Percentiles rank a stretch among this genome's conserved stretches.
These are phyloP conservation scores for Siphonodentalium dalli DNA, from an alignment of 2,888 invertebrate genomes.

Conservation along the genomic window DNA sequence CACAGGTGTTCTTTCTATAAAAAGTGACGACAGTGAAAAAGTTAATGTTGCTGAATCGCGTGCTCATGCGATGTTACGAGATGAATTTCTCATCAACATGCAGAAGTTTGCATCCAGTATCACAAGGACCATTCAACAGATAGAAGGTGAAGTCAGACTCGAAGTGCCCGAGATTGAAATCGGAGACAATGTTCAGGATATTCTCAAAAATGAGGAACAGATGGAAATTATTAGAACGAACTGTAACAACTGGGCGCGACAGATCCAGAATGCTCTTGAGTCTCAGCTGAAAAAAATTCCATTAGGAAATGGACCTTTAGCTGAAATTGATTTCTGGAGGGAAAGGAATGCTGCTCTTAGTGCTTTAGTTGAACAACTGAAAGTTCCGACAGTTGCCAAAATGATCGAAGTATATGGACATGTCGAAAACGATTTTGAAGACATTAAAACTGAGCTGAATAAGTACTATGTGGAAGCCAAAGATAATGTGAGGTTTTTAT, in stretches of 20 bases:
- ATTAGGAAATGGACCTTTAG: constrained; percentile 79
- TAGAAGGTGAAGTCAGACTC: constrained; percentile 76
- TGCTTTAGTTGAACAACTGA: constrained; percentile 81
- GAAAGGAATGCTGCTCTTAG: constrained; percentile 81
- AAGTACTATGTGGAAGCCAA: constrained; percentile 76
- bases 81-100: constrained; percentile 68
- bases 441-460: constrained; percentile 72
- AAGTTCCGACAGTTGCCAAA: constrained; percentile 74
- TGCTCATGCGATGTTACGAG: constrained; percentile 64
- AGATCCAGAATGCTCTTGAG: constrained; percentile 57
- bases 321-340: constrained; percentile 87
- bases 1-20: constrained; percentile 27
- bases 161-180: constrained; percentile 56
- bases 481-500: constrained; percentile 80
- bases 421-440: constrained; percentile 71
- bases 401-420: constrained; percentile 72
- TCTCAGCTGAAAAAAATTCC: constrained; percentile 56
- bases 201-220: constrained; percentile 52
- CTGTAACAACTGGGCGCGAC: constrained; percentile 70
- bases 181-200: constrained; percentile 62
- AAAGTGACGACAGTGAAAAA: constrained; percentile 31
- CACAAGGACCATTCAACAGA: constrained; percentile 76
- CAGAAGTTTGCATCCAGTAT: constrained; percentile 69
- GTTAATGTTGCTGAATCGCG: constrained; percentile 51
- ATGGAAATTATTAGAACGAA: constrained; percentile 68